phyloP scores from a whole-genome alignment of 2,113 vertebrate genomes.

The Gymnorhina tibicen region DNA sequence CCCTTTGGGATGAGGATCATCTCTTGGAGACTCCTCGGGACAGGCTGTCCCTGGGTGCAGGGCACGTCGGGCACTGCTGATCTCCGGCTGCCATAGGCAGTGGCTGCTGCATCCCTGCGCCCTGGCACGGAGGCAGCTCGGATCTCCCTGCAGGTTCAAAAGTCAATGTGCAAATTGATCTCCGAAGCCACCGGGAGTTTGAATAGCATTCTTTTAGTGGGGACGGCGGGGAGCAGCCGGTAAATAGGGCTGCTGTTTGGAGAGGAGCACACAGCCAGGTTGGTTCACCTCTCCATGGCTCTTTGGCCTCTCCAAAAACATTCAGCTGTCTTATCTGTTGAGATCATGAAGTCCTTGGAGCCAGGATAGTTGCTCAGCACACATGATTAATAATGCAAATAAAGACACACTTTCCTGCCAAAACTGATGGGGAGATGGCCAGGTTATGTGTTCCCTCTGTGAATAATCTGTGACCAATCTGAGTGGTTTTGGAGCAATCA shows the following conservation, averaged over 20 bases:
- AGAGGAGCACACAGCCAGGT: not conserved
- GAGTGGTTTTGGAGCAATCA: not conserved
- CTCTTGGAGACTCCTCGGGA: not conserved
- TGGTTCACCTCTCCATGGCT: not conserved
- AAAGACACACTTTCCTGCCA: not conserved
- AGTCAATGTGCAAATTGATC: constrained; percentile 13
- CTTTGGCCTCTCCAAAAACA: not conserved
- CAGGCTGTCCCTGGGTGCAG: not conserved
- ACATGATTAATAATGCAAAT: not conserved
- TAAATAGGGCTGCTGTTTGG: not conserved
- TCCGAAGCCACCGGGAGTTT: not conserved
- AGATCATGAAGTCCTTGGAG: not conserved
- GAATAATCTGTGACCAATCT: not conserved
- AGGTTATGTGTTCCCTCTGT: not conserved
- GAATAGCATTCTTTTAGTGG: not conserved
- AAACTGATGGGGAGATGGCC: not conserved
- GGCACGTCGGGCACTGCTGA: not conserved
- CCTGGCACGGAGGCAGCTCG: not conserved
- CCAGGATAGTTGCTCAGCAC: not conserved
- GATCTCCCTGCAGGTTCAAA: not conserved
- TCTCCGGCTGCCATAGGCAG: not conserved
- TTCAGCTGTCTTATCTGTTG: not conserved
- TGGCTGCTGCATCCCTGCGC: not conserved
- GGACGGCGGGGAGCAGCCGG: not conserved
- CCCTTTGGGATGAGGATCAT: not conserved